phyloP scores from a whole-genome alignment of 1,140 invertebrate genomes.

The Phymorhynchus buccinoides region DNA sequence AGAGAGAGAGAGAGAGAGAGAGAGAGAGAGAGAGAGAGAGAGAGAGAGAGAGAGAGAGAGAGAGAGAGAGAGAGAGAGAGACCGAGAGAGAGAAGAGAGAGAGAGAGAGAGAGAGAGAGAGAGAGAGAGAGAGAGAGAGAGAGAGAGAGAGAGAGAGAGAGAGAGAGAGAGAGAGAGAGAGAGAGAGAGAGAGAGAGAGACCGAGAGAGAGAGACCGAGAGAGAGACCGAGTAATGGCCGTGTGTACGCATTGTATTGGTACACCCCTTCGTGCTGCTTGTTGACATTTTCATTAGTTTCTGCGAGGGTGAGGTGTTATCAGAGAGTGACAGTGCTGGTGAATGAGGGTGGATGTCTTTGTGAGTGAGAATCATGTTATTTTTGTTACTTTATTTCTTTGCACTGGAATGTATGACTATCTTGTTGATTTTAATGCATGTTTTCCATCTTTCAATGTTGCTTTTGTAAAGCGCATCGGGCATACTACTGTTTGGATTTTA shows the following conservation, averaged over 20 bases:
- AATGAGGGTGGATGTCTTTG: too few species aligned
- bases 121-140: background rate
- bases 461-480: too few species aligned
- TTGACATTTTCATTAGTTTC: too few species aligned
- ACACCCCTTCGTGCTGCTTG: too few species aligned
- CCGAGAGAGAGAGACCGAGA: too few species aligned
- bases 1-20: slow-evolving; percentile 19
- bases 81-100: background rate
- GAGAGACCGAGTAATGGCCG: too few species aligned
- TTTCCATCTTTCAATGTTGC: too few species aligned
- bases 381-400: too few species aligned
- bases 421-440: too few species aligned
- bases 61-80: background rate
- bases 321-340: slow-evolving; percentile 59
- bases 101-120: slow-evolving; percentile 20
- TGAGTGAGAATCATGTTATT: background rate
- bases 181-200: slow-evolving; percentile 56
- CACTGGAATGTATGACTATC: too few species aligned
- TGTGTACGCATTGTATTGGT: too few species aligned
- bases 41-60: slow-evolving; percentile 11
- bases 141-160: background rate
- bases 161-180: slow-evolving; percentile 68
- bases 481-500: too few species aligned
- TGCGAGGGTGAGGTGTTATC: slow-evolving; percentile 55
- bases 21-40: slow-evolving; percentile 29